Evolutionary conservation across 2,888 invertebrate genomes (phyloP), one percentile per base, ranked within the genome.

Genomic region (Stramonita haemastoma): DNA sequence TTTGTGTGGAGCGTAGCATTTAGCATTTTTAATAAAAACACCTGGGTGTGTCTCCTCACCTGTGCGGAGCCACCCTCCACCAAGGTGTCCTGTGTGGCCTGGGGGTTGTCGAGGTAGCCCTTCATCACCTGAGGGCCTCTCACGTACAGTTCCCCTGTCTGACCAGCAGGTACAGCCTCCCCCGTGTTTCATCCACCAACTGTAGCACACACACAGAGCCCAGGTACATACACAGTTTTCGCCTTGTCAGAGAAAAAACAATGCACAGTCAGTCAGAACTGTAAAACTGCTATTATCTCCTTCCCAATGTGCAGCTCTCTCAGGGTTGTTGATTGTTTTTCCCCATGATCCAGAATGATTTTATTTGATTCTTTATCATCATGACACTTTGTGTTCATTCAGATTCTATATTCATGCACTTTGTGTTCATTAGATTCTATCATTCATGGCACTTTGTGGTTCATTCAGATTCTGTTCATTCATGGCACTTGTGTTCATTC

Each of bases 61-160:
- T 46, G 96, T 95, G 87, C 97, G 97, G 19, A 98, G 96, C 98
- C 98, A 98, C 0, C 98, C 86, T 98, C 97, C 93, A 98, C 98
- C 34, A 98, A 96, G 0, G 96, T 96, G 11, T 96, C 96, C 32
- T 96, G 96, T 0, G 98, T 98, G 1, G 98, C 97, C 46, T 96
- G 96, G 91, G 97, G 97, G 95, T 98, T 97, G 1, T 97, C 97
- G 94, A 97, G 97, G 95, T 98, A 99, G 0, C 98, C 98, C 94
- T 98, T 97, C 97, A 98, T 98, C 19, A 97, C 97, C 86, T 97
- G 96, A n/a, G 97, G 97, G 0, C 98, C 98, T 95, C 98, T 98
- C 91, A 98, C 97, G 96, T 98, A 98, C 0, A 98, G 95, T 96
- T 99, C 98, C 6, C 94, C 94, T 17, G 77, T 56, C 94, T 97